Evolutionary conservation across 30 jellyfish, hydroid and myxozoan genomes (phyloP), one percentile per base, ranked within the genome.

Genomic region (Aurelia coerulea): DNA sequence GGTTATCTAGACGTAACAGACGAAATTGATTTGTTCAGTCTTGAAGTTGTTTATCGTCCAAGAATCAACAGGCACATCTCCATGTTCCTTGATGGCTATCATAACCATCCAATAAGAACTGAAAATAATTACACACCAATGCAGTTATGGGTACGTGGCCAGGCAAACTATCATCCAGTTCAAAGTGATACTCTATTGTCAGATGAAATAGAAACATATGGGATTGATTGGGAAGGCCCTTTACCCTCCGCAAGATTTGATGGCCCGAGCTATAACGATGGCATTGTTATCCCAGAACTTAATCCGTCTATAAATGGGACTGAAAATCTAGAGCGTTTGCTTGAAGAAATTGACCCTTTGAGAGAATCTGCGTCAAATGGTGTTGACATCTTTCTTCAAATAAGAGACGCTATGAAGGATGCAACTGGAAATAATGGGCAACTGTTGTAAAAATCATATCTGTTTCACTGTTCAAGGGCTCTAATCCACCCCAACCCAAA

Each of bases 191-290:
- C 46, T 37, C 46, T 37, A 37, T 37, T 37, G 4, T 37, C 46
- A 37, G 46, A 37, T 37, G 46, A 37, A 37, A 37, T 37, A 37
- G 79, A 78, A 73, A 62, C 79, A 53, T 64, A 15, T 64, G 89
- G 89, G 7, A 78, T 63, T 5, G 79, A 78, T 49, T 78, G 89
- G 89, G 58, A 78, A 3, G 89, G 89, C 6, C 79, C 89, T 18
- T 29, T 58, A 42, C 79, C 84, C 9, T 18, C 67, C n/a, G 67
- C n/a, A 18, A 15, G 67, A 15, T 58, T 58, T 18, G 67, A 58
- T 58, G 67, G 67, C 67, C 67, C n/a, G 3, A 58, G 67, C 29
- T 15, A 18, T 2, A 58, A 58, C 29, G 29, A 58, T 58, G 67
- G 33, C 68, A 51, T 73, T 51, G 33, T 42, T 34, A 51, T 34